Evolutionary conservation across 2,888 invertebrate species (phyloP).

Genomic region (Belgica antarctica): DNA sequence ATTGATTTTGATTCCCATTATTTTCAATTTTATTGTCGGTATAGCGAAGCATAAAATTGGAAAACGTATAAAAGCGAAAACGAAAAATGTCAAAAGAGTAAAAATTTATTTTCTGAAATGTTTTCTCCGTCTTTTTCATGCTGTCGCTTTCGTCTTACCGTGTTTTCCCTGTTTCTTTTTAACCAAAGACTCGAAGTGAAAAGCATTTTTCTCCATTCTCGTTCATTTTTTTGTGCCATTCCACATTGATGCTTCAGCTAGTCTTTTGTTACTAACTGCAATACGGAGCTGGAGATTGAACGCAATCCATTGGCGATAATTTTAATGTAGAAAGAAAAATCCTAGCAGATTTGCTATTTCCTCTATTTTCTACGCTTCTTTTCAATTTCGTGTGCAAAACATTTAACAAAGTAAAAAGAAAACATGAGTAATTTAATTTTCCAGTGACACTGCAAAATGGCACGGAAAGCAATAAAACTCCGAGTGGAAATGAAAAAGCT

Average conservation of each 20-base stretch:
- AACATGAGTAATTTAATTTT: conserved; percentile 43
- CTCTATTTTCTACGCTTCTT: conserved; percentile 11
- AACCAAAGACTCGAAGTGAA: not conserved
- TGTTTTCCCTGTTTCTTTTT: not conserved
- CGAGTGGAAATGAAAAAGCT: not conserved
- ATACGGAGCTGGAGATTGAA: not conserved
- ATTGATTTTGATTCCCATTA: conserved; percentile 42
- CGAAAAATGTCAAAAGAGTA: conserved; percentile 27
- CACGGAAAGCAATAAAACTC: conserved; percentile 42
- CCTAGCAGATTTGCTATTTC: not conserved
- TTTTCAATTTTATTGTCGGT: conserved; percentile 43
- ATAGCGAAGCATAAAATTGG: conserved; percentile 44
- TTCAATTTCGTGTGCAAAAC: conserved; percentile 20
- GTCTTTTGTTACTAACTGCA: conserved; percentile 30
- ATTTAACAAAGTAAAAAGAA: conserved; percentile 30
- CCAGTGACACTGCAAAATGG: conserved; percentile 43
- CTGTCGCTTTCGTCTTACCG: not conserved
- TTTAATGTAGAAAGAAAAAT: not conserved
- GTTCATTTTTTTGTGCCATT: conserved; percentile 5
- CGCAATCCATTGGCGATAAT: not conserved
- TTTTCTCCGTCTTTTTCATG: not conserved
- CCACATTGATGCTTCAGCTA: conserved; percentile 23
- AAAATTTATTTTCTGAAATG: not conserved
- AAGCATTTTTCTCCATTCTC: not conserved
- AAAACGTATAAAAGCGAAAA: conserved; percentile 32